Evolutionary conservation across 2,113 vertebrate species (phyloP).

Genomic region (Cromileptes altivelis): DNA sequence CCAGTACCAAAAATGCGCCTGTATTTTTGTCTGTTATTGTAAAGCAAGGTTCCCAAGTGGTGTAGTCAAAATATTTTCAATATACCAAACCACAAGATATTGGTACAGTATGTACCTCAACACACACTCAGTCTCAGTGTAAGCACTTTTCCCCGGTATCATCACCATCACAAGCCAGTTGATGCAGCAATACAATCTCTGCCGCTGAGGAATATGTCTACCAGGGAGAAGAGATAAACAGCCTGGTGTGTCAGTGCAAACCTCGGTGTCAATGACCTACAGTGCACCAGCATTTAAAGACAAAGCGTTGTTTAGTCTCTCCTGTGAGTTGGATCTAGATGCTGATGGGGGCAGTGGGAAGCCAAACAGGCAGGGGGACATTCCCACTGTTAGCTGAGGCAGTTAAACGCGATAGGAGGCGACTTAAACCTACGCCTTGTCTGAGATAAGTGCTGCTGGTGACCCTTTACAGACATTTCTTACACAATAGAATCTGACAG

Average conservation of each 20-base stretch:
- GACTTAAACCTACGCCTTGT: not conserved
- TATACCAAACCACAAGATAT: not conserved
- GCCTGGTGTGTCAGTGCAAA: constrained; percentile 19
- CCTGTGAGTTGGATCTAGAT: constrained; percentile 20
- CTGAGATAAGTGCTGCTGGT: constrained; percentile 5
- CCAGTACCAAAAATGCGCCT: not conserved
- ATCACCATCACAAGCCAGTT: not conserved
- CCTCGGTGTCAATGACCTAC: constrained; percentile 43
- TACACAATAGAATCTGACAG: not conserved
- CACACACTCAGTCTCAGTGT: not conserved
- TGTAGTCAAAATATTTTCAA: constrained; percentile 5
- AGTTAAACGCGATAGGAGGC: constrained; percentile 6
- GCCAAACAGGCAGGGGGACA: constrained; percentile 51
- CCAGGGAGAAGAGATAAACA: constrained; percentile 10
- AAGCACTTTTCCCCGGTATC: not conserved
- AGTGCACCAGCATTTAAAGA: constrained; percentile 4
- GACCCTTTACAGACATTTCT: not conserved
- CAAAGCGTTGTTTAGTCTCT: constrained; percentile 38
- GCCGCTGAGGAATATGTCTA: not conserved
- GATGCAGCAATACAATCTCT: constrained; percentile 6
- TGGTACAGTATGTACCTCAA: not conserved
- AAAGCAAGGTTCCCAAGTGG: not conserved
- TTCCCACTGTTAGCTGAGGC: constrained; percentile 41
- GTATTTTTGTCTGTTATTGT: not conserved
- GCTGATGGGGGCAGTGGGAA: constrained; percentile 25